phyloP scores from a whole-genome alignment of 1,140 invertebrate species.

The Uloborus diversus region DNA sequence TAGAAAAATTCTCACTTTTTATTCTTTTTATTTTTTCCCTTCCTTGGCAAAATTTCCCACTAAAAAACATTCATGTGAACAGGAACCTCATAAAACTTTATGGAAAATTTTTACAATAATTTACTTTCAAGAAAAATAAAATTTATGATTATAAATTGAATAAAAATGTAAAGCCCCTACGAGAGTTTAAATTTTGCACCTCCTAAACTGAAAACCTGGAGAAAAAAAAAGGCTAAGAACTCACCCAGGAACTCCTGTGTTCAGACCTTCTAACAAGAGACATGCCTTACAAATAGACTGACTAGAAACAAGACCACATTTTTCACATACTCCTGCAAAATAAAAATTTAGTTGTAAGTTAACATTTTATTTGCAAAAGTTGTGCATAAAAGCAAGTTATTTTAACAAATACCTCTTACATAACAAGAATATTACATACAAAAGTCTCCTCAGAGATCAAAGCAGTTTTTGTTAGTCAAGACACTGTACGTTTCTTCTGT shows the following conservation, averaged over 20 bases:
- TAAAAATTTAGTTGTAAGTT: neutral
- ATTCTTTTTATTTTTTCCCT: too few species aligned
- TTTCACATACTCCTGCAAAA: slow-evolving; percentile 72
- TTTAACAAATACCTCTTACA: neutral
- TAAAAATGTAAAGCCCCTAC: too few species aligned
- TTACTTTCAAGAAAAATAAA: neutral
- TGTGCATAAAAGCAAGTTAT: neutral
- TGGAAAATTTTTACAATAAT: neutral
- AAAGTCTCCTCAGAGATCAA: neutral
- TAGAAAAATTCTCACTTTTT: too few species aligned
- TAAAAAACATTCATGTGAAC: neutral
- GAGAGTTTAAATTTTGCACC: too few species aligned
- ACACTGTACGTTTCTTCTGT: neutral
- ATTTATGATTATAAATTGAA: too few species aligned
- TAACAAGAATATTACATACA: neutral
- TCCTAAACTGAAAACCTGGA: too few species aligned
- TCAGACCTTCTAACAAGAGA: slow-evolving; percentile 92
- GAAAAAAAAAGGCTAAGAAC: too few species aligned
- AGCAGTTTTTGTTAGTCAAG: neutral
- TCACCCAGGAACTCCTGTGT: slow-evolving; percentile 83
- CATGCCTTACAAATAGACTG: slow-evolving; percentile 97
- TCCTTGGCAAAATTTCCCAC: neutral
- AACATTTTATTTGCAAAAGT: neutral
- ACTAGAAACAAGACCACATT: slow-evolving; percentile 96
- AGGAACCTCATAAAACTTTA: neutral